phyloP scores from a whole-genome alignment of 2,797 vertebrate genomes.

The Salarias fasciatus region DNA sequence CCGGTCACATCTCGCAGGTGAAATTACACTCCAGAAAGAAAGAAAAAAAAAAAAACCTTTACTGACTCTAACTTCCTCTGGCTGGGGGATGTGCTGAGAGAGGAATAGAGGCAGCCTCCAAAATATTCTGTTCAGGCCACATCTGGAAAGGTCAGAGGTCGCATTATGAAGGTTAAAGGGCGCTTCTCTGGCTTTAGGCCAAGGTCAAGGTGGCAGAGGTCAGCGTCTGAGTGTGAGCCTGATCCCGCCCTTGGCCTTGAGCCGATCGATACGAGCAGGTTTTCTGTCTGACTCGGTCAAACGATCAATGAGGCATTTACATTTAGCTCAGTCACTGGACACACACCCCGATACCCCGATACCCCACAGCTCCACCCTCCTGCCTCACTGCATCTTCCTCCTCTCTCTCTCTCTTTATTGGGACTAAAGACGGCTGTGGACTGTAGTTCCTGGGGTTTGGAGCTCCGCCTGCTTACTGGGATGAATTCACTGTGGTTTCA shows the following conservation, averaged over 20 bases:
- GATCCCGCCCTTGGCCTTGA: constrained; percentile 88
- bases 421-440: not conserved
- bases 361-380: not conserved
- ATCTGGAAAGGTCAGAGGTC: constrained; percentile 66
- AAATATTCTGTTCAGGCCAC: constrained; percentile 48
- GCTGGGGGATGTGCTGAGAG: constrained; percentile 16
- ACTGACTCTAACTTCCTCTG: constrained; percentile 85
- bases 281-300: constrained; percentile 69
- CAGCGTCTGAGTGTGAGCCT: constrained; percentile 83
- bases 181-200: constrained; percentile 83
- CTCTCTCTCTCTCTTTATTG: constrained; percentile 4
- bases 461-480: constrained; percentile 1
- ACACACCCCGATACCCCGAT: constrained; percentile 1
- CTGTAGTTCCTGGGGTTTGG: not conserved
- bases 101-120: constrained; percentile 37
- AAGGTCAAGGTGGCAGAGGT: constrained; percentile 89
- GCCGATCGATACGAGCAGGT: constrained; percentile 88
- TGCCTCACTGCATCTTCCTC: not conserved
- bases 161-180: constrained; percentile 79
- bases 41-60: constrained; percentile 73
- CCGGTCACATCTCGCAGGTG: constrained; percentile 76
- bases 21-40: constrained; percentile 88
- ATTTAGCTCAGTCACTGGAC: constrained; percentile 49
- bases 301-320: constrained; percentile 72
- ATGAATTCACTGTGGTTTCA: not conserved